A percentile compares a stretch with the other conserved stretches of the same genome.
Conservation (phyloP, 2,113 vertebrate genomes). For the Chunga burmeisteri region DNA sequence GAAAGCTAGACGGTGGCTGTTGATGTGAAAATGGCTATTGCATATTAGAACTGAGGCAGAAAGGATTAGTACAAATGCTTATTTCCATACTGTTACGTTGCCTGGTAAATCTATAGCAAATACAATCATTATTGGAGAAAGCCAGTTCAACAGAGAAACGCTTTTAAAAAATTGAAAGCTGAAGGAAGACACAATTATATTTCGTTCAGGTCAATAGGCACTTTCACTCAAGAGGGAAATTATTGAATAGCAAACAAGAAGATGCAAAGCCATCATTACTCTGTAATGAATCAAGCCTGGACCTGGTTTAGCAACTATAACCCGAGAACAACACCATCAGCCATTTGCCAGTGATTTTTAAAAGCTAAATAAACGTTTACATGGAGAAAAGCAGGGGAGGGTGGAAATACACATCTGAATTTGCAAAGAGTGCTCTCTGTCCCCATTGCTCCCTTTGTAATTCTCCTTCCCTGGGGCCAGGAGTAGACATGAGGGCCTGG, state of each 20-base stretch:
- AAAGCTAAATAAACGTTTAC: neutral
- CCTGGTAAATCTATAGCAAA: neutral
- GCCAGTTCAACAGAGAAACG: neutral
- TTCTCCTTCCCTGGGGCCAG: neutral
- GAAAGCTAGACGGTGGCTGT: neutral
- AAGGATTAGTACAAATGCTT: neutral
- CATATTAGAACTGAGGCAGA: neutral
- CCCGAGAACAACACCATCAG: neutral
- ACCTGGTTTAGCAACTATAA: neutral
- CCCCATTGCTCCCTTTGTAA: neutral
- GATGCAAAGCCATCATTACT: neutral
- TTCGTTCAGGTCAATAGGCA: conserved; percentile 28
- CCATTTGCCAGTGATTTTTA: neutral
- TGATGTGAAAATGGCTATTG: neutral
- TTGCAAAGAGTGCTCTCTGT: neutral
- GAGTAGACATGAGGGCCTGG: neutral
- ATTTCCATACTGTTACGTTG: conserved; percentile 9
- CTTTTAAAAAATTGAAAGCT: conserved; percentile 4
- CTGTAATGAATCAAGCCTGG: neutral
- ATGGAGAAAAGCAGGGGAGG: neutral
- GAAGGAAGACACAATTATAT: conserved; percentile 1
- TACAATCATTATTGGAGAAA: neutral
- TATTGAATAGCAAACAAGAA: conserved; percentile 32
- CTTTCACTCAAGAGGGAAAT: conserved; percentile 22
- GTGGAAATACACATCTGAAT: neutral